A percentile compares a stretch with the other conserved stretches of the same genome.
These are phyloP conservation scores for Trachelus tabidus DNA, from an alignment of 2,888 invertebrate species.

Conservation along the genomic window DNA sequence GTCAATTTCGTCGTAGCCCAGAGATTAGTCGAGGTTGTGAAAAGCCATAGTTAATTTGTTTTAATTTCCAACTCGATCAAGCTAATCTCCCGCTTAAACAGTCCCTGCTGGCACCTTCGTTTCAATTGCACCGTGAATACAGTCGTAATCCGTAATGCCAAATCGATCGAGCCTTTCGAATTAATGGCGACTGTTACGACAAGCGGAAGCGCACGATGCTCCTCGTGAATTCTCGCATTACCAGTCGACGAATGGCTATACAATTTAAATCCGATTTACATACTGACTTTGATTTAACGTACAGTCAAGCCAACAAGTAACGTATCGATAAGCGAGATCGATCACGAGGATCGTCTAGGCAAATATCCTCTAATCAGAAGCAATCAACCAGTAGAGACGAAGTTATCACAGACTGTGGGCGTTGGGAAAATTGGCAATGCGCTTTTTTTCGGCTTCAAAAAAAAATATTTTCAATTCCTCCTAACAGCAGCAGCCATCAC, in stretches of 20 bases:
- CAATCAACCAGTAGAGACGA: neutral
- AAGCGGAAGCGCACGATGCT: neutral
- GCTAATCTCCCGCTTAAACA: neutral
- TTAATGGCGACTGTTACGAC: neutral
- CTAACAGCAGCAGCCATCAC: neutral
- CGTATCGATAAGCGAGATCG: neutral
- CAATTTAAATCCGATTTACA: neutral
- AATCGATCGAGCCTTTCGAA: neutral
- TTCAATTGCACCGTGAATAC: neutral
- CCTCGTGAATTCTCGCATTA: neutral
- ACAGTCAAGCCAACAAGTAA: neutral
- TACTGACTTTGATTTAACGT: neutral
- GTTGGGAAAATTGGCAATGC: neutral
- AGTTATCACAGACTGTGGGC: neutral
- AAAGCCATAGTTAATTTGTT: conserved; percentile 14
- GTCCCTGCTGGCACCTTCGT: neutral
- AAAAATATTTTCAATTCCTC: neutral
- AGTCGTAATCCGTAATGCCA: neutral
- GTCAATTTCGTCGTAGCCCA: conserved; percentile 21
- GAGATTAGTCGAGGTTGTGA: neutral
- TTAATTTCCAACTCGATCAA: neutral
- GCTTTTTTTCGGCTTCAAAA: neutral
- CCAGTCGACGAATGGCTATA: neutral
- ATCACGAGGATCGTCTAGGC: neutral
- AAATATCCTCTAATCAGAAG: neutral